Evolutionary conservation across 2,888 invertebrate genomes (phyloP).

Genomic region (Palloptera scutellata): DNA sequence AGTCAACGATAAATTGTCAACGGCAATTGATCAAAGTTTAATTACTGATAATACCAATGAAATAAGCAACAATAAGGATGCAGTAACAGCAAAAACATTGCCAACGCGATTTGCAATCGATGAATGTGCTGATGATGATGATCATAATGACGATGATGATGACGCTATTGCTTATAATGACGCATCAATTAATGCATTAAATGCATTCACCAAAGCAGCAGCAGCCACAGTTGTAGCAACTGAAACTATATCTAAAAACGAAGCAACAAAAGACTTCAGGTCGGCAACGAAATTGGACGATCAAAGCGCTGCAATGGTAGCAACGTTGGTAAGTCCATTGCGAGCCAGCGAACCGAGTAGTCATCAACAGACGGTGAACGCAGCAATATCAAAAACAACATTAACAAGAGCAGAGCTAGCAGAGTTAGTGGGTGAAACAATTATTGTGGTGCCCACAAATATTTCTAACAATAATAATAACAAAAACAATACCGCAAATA

Average conservation of each 20-base stretch:
- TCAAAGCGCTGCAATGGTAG: constrained; percentile 36
- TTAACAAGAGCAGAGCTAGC: constrained; percentile 32
- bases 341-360: constrained; percentile 48
- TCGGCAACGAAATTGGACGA: constrained; percentile 25
- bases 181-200: constrained; percentile 27
- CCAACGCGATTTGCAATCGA: constrained; percentile 45
- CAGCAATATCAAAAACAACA: constrained; percentile 27
- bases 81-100: constrained; percentile 34
- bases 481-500: neutral
- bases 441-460: constrained; percentile 43
- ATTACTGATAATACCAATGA: constrained; percentile 14
- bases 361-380: constrained; percentile 35
- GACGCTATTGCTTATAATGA: constrained; percentile 20
- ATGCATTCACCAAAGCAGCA: constrained; percentile 20
- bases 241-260: neutral
- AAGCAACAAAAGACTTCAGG: constrained; percentile 24
- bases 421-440: constrained; percentile 50
- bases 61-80: constrained; percentile 26
- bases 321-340: constrained; percentile 46
- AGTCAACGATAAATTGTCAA: constrained; percentile 36
- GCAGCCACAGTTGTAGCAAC: constrained; percentile 7
- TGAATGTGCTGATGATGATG: constrained; percentile 22
- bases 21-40: constrained; percentile 22
- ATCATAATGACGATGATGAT: too few relatives aligned
- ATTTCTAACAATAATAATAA: neutral